A percentile compares a stretch with the other conserved stretches of the same genome.
phyloP scores from a whole-genome alignment of 2,797 vertebrate genomes.

The Myoxocephalus aenaeus region DNA sequence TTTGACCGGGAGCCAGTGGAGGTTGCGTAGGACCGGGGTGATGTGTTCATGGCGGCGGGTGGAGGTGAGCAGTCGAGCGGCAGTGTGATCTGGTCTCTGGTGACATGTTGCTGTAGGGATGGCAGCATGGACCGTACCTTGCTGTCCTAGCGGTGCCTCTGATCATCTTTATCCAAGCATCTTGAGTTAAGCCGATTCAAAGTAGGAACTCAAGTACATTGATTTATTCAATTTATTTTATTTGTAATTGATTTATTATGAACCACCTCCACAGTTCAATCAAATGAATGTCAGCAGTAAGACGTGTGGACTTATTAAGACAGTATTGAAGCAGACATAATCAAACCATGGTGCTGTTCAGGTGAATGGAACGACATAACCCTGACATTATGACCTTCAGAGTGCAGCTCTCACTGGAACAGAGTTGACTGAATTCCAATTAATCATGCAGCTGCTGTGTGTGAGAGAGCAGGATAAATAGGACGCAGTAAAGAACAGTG shows the following conservation, averaged over 20 bases:
- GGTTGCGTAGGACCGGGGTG: too few relatives aligned
- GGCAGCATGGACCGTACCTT: background rate
- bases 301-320: background rate
- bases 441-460: background rate
- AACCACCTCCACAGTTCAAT: background rate
- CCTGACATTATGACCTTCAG: background rate
- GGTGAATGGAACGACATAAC: background rate
- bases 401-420: background rate
- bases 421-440: slow-evolving; percentile 7
- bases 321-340: slow-evolving; percentile 4
- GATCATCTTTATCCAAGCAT: background rate
- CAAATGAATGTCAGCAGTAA: background rate
- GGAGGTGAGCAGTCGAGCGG: too few relatives aligned
- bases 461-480: background rate
- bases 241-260: background rate
- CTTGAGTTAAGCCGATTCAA: background rate
- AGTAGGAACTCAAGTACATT: too few relatives aligned
- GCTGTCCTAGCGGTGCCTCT: background rate
- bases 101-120: background rate
- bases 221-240: too few relatives aligned
- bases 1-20: too few relatives aligned
- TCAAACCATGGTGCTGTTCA: background rate
- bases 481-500: background rate
- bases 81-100: too few relatives aligned
- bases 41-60: too few relatives aligned